Conservation (phyloP, 2,888 invertebrate genomes). For the Fabriciana adippe region DNA sequence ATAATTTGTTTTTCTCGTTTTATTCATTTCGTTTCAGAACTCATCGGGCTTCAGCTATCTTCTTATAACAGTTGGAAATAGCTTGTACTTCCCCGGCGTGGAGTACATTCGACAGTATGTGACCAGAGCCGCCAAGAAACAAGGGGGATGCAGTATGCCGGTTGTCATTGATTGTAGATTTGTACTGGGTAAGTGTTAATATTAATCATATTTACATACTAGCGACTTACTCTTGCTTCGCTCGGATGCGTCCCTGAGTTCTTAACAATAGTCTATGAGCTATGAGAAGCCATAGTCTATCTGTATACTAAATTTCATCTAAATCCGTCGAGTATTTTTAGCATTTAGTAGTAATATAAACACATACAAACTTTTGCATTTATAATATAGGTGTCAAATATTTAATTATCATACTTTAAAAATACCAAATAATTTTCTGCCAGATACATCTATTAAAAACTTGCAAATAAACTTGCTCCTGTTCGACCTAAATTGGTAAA, state of each 20-base stretch:
- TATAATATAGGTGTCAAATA: no score
- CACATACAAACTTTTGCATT: no score
- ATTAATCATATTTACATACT: not conserved
- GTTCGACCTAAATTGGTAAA: no score
- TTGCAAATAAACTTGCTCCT: no score
- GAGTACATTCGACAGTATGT: conserved; percentile 91
- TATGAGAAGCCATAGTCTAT: not conserved
- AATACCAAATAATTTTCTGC: no score
- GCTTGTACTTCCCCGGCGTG: conserved; percentile 91
- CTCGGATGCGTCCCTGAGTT: no score
- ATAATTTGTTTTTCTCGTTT: conserved; percentile 6
- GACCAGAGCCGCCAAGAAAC: conserved; percentile 86
- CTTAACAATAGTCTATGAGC: not conserved
- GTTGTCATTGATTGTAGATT: conserved; percentile 92
- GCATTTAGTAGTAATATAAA: no score
- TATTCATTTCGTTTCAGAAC: conserved; percentile 75
- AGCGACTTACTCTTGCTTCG: no score
- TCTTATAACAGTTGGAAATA: conserved; percentile 89
- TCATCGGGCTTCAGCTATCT: conserved; percentile 87
- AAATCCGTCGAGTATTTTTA: no score
- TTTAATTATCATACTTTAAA: no score
- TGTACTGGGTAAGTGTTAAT: conserved; percentile 83
- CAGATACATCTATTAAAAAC: no score
- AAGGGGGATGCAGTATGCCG: conserved; percentile 87
- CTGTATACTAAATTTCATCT: no score